Base-by-base conservation (phyloP, 2,113 vertebrate species). In the Hippopotamus amphibius region DNA sequence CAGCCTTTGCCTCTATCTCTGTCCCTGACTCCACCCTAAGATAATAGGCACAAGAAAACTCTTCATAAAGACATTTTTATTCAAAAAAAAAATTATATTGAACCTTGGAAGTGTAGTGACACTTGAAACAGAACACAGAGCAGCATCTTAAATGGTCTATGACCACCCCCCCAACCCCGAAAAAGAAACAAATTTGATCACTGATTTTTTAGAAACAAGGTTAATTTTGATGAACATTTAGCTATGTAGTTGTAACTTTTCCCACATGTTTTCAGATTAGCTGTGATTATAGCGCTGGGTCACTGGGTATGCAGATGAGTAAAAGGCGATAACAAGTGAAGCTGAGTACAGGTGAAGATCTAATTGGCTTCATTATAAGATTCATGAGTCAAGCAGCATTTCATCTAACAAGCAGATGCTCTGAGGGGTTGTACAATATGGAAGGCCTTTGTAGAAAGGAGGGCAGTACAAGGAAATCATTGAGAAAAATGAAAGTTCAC, bases 221-320 rank as follows among this genome's bases (percentile, higher is more conserved):
- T 3, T 77, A 2, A 7, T 74, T 89, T 55, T 48, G 46, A 30
- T 46, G n/a, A 83, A 46, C 28, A 55, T 13, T 55, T 26, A 19
- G 37, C 43, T 46, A 5, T 7, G 8, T 5, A 14, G 46, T 57
- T 55, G 72, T 26, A 7, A 10, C 3, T 43, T 59, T 46, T 61
- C 19, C 48, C 4, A 7, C 26, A 21, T 0, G 0, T 59, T 74
- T 90, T 30, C 0, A 0, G 5, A 9, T 82, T 81, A 68, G 22
- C 48, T 85, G 0, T 14, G 6, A 22, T 84, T 41, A 50, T 3
- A 22, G 15, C 9, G 26, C 1, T 26, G 8, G 2, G 12, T 82
- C 7, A 37, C 1, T 26, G 11, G 3, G 12, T 82, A 17, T 41
- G 50, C 74, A 68, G 50, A 66, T 26, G 21, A 65, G 46, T 28